phyloP scores from a whole-genome alignment of 2,797 vertebrate genomes.

The Gallirallus australis region DNA sequence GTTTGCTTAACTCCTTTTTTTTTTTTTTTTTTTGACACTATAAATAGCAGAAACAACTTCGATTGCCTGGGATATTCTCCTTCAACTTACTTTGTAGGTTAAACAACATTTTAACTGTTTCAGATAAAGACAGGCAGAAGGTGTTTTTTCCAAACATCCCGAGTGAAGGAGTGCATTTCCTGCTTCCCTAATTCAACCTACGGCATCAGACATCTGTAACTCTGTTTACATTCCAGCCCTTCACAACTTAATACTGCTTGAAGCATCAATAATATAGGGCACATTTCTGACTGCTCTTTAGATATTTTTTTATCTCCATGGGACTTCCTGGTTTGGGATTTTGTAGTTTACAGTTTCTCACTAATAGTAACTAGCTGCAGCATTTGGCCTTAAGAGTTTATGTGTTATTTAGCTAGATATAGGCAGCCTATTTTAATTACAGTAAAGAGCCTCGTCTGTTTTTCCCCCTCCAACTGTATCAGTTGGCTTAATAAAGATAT shows the following conservation, averaged over 20 bases:
- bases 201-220: constrained; percentile 67
- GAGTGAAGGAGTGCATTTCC: constrained; percentile 62
- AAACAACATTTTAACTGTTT: constrained; percentile 62
- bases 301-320: constrained; percentile 71
- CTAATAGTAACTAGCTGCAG: constrained; percentile 66
- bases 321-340: constrained; percentile 69
- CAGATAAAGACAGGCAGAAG: constrained; percentile 61
- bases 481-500: constrained; percentile 64
- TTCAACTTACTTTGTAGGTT: constrained; percentile 4
- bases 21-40: background rate
- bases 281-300: constrained; percentile 66
- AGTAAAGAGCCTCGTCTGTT: constrained; percentile 43
- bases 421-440: constrained; percentile 65
- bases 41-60: constrained; percentile 4
- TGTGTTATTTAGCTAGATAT: constrained; percentile 60
- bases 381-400: constrained; percentile 68
- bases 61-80: background rate
- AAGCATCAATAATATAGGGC: constrained; percentile 69
- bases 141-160: constrained; percentile 65
- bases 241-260: constrained; percentile 62
- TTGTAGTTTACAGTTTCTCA: constrained; percentile 66
- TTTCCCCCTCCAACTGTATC: constrained; percentile 62
- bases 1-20: constrained; percentile 20
- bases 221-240: constrained; percentile 68
- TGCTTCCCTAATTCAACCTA: constrained; percentile 63